Evolutionary conservation across 2,888 invertebrate species (phyloP), one percentile per base, ranked within the genome.

Genomic region (Nysson spinosus): DNA sequence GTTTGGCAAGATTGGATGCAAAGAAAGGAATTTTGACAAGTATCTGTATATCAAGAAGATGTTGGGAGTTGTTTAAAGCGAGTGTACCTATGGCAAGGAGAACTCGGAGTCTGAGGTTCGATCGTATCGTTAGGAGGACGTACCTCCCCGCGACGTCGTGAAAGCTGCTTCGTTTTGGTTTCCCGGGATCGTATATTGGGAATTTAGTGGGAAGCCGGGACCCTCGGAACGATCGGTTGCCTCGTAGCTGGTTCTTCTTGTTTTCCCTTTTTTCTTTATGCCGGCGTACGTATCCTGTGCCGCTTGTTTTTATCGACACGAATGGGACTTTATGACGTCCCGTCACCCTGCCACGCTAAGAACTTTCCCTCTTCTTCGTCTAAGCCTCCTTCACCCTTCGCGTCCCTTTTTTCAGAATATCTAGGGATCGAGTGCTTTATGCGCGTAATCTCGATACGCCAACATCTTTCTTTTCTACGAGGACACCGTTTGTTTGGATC

Each of bases 321-420:
- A 81, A 81, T 79, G 76, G 71, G 70, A 82, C 77, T 82, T 82
- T 82, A 82, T 76, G 82, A 80, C 68, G 75, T 78, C 78, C 80
- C 78, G 80, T 81, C 80, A 80, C 69, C 58, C 71, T 30, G 44
- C 50, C 55, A 39, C 50, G 40, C 42, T 28, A 42, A 39, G 71
- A 56, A 65, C 28, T 73, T 66, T 63, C 30, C 64, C 60, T 65
- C 60, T 56, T 17, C 11, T 16, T 66, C 63, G 54, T 60, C 63
- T 47, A 50, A 56, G 52, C 50, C 69, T 64, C 43, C 43, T 37
- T 37, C 44, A 37, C 39, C 57, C 28, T 43, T 32, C 11, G 5
- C 42, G 1, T 12, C 37, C 26, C 19, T 37, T 11, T 35, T 6
- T 12, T 4, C 34, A 14, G 3, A 22, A 14, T 34, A 14, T 16